A percentile compares a stretch with the other conserved stretches of the same genome.
Evolutionary conservation across 1,140 invertebrate species (phyloP).

Genomic region (Sipha flava): DNA sequence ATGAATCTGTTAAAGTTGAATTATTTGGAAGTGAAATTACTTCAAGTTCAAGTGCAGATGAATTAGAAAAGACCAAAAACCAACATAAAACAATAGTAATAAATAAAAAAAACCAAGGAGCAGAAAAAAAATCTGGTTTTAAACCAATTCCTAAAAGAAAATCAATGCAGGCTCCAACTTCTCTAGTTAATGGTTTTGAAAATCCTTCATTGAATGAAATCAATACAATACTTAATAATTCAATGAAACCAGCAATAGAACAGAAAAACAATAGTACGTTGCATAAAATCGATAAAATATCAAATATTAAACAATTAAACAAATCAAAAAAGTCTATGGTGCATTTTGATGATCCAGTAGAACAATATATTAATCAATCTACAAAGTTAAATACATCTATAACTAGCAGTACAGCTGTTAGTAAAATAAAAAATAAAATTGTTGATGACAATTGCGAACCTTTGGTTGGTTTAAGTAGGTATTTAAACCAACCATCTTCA

Average conservation of each 20-base stretch:
- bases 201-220: neutral
- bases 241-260: neutral
- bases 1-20: conserved; percentile 4
- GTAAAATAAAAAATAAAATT: neutral
- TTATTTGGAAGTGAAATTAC: conserved; percentile 20
- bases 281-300: neutral
- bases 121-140: neutral
- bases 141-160: neutral
- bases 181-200: neutral
- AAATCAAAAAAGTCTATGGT: neutral
- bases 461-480: neutral
- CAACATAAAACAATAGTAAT: neutral
- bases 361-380: neutral
- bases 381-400: neutral
- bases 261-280: neutral
- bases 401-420: neutral
- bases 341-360: conserved; percentile 18
- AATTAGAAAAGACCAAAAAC: neutral
- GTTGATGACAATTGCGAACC: neutral
- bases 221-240: neutral
- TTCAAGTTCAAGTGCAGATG: neutral
- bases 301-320: neutral
- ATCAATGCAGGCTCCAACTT: neutral
- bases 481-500: neutral
- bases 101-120: neutral